Base-by-base conservation (phyloP, 2,797 vertebrate species). In the Neosilurus hyrtlii region DNA sequence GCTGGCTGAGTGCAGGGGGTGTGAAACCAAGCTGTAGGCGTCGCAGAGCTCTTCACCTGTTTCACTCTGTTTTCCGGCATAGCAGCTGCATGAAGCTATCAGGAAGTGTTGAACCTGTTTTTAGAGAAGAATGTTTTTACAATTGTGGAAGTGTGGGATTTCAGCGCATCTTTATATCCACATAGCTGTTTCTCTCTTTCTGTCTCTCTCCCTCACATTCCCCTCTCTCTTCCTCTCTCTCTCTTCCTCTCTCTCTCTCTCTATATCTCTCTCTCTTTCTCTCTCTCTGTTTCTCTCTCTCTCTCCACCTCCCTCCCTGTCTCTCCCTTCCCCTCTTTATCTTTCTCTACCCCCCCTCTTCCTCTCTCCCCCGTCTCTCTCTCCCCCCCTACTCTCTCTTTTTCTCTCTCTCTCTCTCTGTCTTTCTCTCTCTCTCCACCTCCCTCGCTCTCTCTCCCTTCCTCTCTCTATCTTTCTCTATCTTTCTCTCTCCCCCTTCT, bases 1-100 rank as follows among this genome's bases (percentile, higher is more conserved):
- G 30, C 74, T 74, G 70, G 70, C 77, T 35, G 61, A 66, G 30
- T 80, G 52, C 8, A 57, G 54, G 22, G 51, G 9, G 61, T 43
- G 81, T 66, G 59, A 63, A 68, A 51, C 62, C 37, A 35, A 65
- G 51, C 79, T 81, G 71, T 26, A 80, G 72, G 37, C 43, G 56
- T 70, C 51, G 1, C 30, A 1, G 14, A 54, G 9, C 72, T 66
- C 63, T 67, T 84, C 83, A 84, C 83, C 83, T 84, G 83, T 81
- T 84, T 74, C 57, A 84, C 35, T 81, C 71, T 54, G 14, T 83
- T 83, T 65, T 61, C 67, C 82, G 78, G 14, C 37, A 67, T 59
- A 76, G 63, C 83, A 81, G 83, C 79, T 84, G 83, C 71, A 51
- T 70, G 56, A 3, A 35, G 14, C 54, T 56, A 37, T 56, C 63